These are phyloP conservation scores for Tortrix viridana DNA, from an alignment of 2,888 invertebrate genomes.

Conservation along the genomic window DNA sequence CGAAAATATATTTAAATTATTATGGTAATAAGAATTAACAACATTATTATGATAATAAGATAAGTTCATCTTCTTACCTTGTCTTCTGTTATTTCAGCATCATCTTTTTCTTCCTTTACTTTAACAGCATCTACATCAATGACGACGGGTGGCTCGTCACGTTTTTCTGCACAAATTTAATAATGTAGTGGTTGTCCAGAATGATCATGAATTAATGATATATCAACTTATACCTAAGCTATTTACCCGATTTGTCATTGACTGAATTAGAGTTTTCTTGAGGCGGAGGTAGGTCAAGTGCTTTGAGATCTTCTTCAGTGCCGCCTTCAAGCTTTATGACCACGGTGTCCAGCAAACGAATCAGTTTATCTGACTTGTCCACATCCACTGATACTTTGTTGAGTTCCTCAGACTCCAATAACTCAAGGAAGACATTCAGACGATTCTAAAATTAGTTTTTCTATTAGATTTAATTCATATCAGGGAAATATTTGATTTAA, in stretches of 20 bases:
- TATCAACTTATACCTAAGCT: not conserved
- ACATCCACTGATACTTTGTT: constrained; percentile 93
- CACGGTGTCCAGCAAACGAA: constrained; percentile 96
- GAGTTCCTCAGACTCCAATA: constrained; percentile 89
- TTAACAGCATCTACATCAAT: constrained; percentile 76
- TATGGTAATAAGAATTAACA: not conserved
- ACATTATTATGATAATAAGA: constrained; percentile 16
- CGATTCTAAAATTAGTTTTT: constrained; percentile 86
- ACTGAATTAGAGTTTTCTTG: constrained; percentile 52
- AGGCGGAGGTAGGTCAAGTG: constrained; percentile 88
- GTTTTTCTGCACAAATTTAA: constrained; percentile 56
- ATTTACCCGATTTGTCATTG: constrained; percentile 65
- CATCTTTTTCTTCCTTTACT: constrained; percentile 74
- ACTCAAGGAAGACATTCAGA: constrained; percentile 93
- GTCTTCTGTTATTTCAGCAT: constrained; percentile 60
- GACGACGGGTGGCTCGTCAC: constrained; percentile 67
- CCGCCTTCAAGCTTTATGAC: constrained; percentile 98
- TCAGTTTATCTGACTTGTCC: constrained; percentile 91
- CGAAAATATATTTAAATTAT: not conserved
- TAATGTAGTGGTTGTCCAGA: not conserved
- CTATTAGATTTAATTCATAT: not conserved
- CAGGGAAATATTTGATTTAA: not conserved
- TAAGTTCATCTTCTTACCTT: constrained; percentile 60
- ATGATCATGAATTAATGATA: no score
- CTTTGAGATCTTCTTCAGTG: constrained; percentile 93